Evolutionary conservation across 2,888 invertebrate species (phyloP), one percentile per base, ranked within the genome.

Genomic region (Thera britannica): DNA sequence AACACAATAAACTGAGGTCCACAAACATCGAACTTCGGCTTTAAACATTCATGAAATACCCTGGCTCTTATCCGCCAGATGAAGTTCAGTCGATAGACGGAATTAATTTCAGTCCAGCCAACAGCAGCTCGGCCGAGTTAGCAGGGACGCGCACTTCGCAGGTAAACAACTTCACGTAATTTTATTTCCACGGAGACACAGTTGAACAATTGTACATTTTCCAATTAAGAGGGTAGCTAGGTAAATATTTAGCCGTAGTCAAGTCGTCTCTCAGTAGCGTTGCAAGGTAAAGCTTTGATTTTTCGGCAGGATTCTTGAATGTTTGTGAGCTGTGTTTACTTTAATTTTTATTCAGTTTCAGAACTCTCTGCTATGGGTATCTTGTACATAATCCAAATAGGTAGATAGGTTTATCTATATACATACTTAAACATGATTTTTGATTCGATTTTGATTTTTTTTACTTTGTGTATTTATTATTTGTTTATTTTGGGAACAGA

Each of bases 21-120:
- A 64, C 72, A 67, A 72, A 72, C 74, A 71, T 65, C 72, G 65
- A 74, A 72, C 62, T 72, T 71, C 58, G 64, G 61, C 72, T 69
- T 75, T 74, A 76, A 74, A 68, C 72, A 76, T 74, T 76, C 75
- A 72, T 68, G 72, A 72, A 75, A 75, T 72, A 73, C 69, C 71
- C 69, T 70, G 70, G 68, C 69, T 72, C 72, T 74, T 75, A 73
- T 74, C 68, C 72, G 70, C 54, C 73, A 72, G 74, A 73, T 75
- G 72, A 74, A 76, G 72, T 75, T 74, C 71, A 68, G 63, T 72
- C 73, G 73, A 75, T 75, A 74, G 73, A 73, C 73, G 72, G 70
- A 76, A 74, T 76, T 75, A 75, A 71, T 75, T 71, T 66, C 52
- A 35, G 62, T 63, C 56, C 59, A 41, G 51, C 48, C 52, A 34